Evolutionary conservation across 2,113 vertebrate species (phyloP).

Genomic region (Telmatochromis brachygnathus): DNA sequence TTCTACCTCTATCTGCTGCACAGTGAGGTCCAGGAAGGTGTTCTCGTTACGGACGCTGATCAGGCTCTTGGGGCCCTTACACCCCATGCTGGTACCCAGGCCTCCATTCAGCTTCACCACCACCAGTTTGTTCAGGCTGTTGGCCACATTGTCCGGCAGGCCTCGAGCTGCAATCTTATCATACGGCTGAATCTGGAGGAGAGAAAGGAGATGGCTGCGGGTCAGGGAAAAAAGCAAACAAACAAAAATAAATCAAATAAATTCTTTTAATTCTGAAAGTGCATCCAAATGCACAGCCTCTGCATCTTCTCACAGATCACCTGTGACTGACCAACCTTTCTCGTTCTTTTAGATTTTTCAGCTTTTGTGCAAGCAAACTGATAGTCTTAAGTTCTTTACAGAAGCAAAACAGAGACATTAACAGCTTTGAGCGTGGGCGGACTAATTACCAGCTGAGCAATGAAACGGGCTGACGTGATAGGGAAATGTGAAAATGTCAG

Average conservation of each 20-base stretch:
- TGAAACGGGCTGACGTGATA: background rate
- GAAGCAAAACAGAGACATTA: background rate
- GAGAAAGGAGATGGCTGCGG: background rate
- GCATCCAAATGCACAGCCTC: accelerated
- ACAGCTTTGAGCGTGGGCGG: background rate
- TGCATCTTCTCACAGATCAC: background rate
- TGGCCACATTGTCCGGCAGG: conserved; percentile 80
- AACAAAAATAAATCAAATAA: background rate
- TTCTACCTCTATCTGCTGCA: conserved; percentile 96
- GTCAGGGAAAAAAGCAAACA: background rate
- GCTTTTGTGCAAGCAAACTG: background rate
- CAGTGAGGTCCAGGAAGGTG: conserved; percentile 96
- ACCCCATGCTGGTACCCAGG: conserved; percentile 98
- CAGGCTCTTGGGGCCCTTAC: conserved; percentile 96
- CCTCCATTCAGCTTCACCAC: conserved; percentile 98
- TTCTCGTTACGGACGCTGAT: conserved; percentile 97
- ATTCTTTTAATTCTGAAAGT: background rate
- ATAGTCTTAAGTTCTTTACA: background rate
- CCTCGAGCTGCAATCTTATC: conserved; percentile 85
- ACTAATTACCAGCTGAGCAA: background rate
- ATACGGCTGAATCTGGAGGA: conserved; percentile 87
- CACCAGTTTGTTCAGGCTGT: conserved; percentile 88
- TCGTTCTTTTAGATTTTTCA: background rate
- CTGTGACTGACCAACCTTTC: background rate
- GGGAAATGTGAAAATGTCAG: background rate